Conservation (phyloP, 2,113 vertebrate species). For the Noctilio leporinus region DNA sequence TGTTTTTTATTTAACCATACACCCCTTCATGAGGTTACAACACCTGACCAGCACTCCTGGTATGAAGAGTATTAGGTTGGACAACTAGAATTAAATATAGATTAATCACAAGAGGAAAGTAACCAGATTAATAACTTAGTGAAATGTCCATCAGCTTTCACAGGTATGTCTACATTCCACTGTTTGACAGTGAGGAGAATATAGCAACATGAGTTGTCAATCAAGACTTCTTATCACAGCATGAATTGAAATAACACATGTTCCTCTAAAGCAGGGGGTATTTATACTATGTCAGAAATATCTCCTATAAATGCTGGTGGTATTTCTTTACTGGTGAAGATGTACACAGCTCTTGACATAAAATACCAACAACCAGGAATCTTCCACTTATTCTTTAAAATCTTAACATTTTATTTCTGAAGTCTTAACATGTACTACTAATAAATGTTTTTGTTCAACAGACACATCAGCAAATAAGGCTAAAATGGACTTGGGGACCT, state of each 20-base stretch:
- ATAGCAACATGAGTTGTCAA: neutral
- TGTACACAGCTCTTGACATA: neutral
- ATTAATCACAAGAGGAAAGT: neutral
- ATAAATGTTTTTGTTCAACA: neutral
- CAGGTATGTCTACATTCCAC: neutral
- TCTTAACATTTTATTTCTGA: neutral
- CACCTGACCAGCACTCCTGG: neutral
- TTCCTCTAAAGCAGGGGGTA: neutral
- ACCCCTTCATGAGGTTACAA: neutral
- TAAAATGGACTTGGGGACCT: neutral
- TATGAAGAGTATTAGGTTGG: neutral
- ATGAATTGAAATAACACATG: neutral
- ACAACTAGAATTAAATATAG: neutral
- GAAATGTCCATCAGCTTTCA: neutral
- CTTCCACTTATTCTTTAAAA: neutral
- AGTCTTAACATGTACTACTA: neutral
- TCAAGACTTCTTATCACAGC: neutral
- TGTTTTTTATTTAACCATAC: neutral
- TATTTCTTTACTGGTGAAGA: neutral
- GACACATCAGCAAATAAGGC: neutral
- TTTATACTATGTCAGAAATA: neutral
- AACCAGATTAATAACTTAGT: neutral
- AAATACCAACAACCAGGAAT: neutral
- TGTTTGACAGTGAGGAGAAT: neutral
- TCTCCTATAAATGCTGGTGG: neutral